Evolutionary conservation across 2,797 vertebrate genomes (phyloP).

Genomic region (Sebastes alutus): DNA sequence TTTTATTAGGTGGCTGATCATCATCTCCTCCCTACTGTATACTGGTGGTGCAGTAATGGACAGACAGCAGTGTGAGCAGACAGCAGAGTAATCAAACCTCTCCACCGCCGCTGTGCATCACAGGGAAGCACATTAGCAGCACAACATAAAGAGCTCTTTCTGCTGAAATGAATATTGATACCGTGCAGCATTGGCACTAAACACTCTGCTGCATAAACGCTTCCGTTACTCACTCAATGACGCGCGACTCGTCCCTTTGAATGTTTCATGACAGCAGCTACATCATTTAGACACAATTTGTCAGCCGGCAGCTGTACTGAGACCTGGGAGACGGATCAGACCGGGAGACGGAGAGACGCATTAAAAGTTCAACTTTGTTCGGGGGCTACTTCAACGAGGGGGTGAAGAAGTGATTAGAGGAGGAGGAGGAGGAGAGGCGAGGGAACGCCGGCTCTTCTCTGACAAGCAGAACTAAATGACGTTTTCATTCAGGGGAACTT

Average conservation of each 20-base stretch:
- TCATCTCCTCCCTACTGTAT: neutral
- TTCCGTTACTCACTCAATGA: conserved; percentile 64
- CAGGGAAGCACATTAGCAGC: conserved; percentile 35
- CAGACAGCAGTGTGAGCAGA: conserved; percentile 1
- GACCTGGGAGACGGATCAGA: conserved; percentile 44
- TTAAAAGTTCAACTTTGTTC: conserved; percentile 65
- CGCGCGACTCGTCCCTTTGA: conserved; percentile 61
- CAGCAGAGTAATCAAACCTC: conserved; percentile 8
- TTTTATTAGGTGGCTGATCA: neutral
- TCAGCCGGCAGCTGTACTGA: conserved; percentile 70
- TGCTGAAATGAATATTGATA: conserved; percentile 69
- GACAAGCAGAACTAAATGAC: conserved; percentile 36
- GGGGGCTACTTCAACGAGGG: conserved; percentile 34
- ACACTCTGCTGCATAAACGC: conserved; percentile 52
- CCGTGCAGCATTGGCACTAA: conserved; percentile 38
- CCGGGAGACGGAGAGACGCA: conserved; percentile 15
- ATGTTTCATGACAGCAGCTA: conserved; percentile 77
- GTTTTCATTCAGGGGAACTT: conserved; percentile 10
- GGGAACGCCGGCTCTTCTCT: neutral
- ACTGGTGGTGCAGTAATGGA: neutral
- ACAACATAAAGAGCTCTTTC: conserved; percentile 43
- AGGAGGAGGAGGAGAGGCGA: neutral
- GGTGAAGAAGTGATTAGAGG: conserved; percentile 49
- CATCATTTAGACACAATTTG: conserved; percentile 78
- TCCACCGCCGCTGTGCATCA: conserved; percentile 7